Evolutionary conservation across 2,113 vertebrate species (phyloP).

Genomic region (Struthio camelus): DNA sequence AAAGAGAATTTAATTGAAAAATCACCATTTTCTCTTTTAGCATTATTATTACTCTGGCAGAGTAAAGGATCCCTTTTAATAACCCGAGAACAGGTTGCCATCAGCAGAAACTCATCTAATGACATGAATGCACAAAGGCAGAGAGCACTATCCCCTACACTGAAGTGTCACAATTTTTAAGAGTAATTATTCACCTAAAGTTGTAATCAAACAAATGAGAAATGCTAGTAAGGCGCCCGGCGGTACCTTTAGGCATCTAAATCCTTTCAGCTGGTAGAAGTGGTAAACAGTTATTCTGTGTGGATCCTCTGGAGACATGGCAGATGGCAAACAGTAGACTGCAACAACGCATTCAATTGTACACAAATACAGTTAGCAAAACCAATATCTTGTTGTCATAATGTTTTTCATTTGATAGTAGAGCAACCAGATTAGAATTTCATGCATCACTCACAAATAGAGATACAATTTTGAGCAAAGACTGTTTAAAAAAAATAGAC

Average conservation of each 20-base stretch:
- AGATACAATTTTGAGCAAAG: neutral
- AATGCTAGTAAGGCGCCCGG: neutral
- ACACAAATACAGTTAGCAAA: neutral
- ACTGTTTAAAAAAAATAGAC: neutral
- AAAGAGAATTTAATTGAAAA: neutral
- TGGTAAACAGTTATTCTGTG: neutral
- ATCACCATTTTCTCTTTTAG: neutral
- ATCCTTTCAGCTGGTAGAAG: neutral
- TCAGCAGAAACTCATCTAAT: neutral
- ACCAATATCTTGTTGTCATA: neutral
- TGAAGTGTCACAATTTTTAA: neutral
- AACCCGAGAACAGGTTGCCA: neutral
- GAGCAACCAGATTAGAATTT: neutral
- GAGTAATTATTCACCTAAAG: neutral
- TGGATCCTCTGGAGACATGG: neutral
- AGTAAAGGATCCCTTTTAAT: neutral
- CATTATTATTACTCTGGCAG: neutral
- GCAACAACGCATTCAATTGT: neutral
- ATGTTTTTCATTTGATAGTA: neutral
- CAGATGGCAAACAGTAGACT: neutral
- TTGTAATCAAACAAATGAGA: neutral
- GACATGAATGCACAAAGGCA: neutral
- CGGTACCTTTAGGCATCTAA: neutral
- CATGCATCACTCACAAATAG: neutral
- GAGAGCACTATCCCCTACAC: neutral